Percentiles rank a stretch among this genome's conserved stretches.
Evolutionary conservation across 2,113 vertebrate species (phyloP).

Genomic region (Trachemys scripta): DNA sequence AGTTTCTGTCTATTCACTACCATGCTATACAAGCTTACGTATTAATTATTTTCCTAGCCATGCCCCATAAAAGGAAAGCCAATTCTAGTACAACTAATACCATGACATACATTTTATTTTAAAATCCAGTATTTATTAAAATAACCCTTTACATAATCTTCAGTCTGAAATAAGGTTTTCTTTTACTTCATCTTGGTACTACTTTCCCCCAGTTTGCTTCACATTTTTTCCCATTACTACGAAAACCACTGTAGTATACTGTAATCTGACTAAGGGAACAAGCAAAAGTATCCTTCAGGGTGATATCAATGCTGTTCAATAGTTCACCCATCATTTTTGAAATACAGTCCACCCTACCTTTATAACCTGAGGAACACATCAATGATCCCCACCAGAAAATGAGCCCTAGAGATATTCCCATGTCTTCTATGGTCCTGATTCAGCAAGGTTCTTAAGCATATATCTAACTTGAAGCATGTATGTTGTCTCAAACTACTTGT

Average conservation of each 20-base stretch:
- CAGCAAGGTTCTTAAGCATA: neutral
- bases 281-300: neutral
- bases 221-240: neutral
- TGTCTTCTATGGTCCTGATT: neutral
- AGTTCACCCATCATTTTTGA: neutral
- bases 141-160: neutral
- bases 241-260: neutral
- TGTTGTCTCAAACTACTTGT: neutral
- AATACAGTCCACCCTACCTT: neutral
- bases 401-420: neutral
- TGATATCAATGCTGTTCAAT: neutral
- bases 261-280: constrained; percentile 20
- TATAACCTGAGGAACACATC: neutral
- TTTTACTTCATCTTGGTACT: neutral
- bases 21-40: neutral
- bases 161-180: neutral
- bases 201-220: constrained; percentile 3
- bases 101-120: neutral
- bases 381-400: fast-evolving
- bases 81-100: neutral
- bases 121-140: neutral
- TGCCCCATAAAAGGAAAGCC: neutral
- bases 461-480: neutral
- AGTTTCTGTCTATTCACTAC: neutral
- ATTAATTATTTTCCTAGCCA: neutral